Conservation (phyloP, 2,797 vertebrate species). For the Anguilla pacifica region DNA sequence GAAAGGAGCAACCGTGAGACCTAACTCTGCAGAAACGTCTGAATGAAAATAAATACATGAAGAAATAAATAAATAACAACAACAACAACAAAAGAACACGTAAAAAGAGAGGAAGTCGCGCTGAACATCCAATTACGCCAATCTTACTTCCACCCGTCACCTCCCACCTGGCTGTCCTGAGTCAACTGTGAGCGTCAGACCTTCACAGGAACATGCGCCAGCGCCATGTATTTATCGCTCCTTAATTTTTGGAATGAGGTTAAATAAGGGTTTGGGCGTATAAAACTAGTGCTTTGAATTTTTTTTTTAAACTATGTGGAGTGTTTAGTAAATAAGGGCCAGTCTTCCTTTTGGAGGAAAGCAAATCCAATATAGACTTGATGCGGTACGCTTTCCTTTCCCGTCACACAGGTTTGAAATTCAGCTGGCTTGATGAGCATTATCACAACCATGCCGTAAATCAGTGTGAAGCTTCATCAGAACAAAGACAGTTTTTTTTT, state of each 20-base stretch:
- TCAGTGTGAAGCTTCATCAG: not conserved
- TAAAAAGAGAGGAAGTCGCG: no score
- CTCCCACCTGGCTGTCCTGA: not conserved
- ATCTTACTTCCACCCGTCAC: not conserved
- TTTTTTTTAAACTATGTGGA: not conserved
- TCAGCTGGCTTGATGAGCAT: not conserved
- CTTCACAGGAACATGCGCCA: not conserved
- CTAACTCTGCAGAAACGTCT: not conserved
- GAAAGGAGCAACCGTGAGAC: not conserved
- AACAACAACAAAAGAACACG: not conserved
- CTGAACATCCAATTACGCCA: not conserved
- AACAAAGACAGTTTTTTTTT: not conserved
- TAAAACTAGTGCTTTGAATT: not conserved
- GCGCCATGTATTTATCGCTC: not conserved
- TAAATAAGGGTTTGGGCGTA: not conserved
- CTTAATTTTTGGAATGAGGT: not conserved
- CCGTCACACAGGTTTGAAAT: not conserved
- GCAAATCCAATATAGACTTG: not conserved
- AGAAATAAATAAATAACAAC: not conserved
- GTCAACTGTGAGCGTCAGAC: not conserved
- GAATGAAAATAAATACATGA: not conserved
- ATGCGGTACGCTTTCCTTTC: not conserved
- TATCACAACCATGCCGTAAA: not conserved
- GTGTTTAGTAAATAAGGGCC: not conserved
- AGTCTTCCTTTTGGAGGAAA: not conserved